Base-by-base conservation (phyloP, 2,113 vertebrate genomes). In the Pelmatolapia mariae region DNA sequence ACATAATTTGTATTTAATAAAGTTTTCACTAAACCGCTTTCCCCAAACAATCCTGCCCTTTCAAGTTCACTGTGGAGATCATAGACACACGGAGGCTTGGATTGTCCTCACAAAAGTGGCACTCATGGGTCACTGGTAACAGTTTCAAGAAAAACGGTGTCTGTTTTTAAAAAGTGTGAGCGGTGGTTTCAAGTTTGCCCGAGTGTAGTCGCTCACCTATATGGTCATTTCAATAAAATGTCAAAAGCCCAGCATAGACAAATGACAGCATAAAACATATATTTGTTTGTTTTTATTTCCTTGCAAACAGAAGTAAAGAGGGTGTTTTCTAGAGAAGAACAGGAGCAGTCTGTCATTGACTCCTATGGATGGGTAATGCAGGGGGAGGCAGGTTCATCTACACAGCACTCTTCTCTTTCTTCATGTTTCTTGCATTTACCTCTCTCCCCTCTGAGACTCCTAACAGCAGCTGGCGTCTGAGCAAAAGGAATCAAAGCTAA, bases 1-100 rank as follows among this genome's bases (percentile, higher is more conserved):
- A 66, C 43, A n/a, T 45, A 61, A 40, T 84, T 36, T 76, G 24
- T 15, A 45, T 57, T 50, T 78, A 52, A 82, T 36, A 22, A 31
- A 71, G 53, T 33, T 36, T 45, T 56, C 24, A 13, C 8, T 57
- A 24, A 59, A 24, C 36, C 6, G 6, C 78, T 29, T 40, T 36
- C 24, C 38, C 33, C 50, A 56, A 54, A 33, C 53, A 61, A 10
- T n/a, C 29, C 24, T 31, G 7, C 0, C 43, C 22, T 38, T 68
- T 19, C 24, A n/a, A 16, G 22, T 57, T 81, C 24, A 5, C 33
- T 0, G 22, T 61, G 54, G 31, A 19, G 68, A 71, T 71, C 66
- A 0, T 19, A 24, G 63, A 11, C 52, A 18, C 50, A 29, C 5
- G 0, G 36, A 12, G 15, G n/a, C 13, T 36, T 5, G 26, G 66